These are phyloP conservation scores for Linnaemya vulpina DNA, from an alignment of 2,888 invertebrate genomes.

Conservation along the genomic window DNA sequence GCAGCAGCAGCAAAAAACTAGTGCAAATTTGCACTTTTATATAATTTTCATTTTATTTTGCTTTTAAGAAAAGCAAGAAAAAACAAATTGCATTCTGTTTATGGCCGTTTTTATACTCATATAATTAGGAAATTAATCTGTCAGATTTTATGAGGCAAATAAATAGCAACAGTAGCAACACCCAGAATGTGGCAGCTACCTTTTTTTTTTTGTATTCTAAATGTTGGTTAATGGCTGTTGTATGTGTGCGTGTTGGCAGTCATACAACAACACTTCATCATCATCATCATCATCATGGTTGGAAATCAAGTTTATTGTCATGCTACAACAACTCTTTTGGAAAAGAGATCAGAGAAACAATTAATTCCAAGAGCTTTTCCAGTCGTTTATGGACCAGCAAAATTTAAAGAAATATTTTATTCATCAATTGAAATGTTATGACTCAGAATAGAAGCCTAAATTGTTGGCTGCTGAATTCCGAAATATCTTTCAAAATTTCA, in stretches of 20 bases:
- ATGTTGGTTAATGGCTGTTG: not conserved
- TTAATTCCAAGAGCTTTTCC: not conserved
- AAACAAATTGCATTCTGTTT: slow-evolving; percentile 37
- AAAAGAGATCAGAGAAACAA: not conserved
- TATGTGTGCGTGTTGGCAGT: not conserved
- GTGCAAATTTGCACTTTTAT: slow-evolving; percentile 27
- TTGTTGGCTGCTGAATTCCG: no score
- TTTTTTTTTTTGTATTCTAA: no score
- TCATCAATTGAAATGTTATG: not conserved
- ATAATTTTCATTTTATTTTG: slow-evolving; percentile 15
- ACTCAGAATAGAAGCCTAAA: no score
- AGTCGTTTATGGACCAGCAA: not conserved
- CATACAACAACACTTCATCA: slow-evolving; percentile 5
- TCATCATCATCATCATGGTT: slow-evolving; percentile 23
- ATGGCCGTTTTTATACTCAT: slow-evolving; percentile 61
- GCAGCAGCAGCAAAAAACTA: slow-evolving; percentile 1
- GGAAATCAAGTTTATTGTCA: slow-evolving; percentile 28
- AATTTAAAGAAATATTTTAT: not conserved
- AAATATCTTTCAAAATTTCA: no score
- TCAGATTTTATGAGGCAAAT: slow-evolving; percentile 73
- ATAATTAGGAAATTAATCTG: slow-evolving; percentile 75
- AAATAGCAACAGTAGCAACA: slow-evolving; percentile 45
- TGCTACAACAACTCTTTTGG: not conserved
- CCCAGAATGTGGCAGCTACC: not conserved
- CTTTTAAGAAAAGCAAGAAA: no score